Percentiles rank a stretch among this genome's conserved stretches.
These are phyloP conservation scores for Drosophila navojoa DNA, from an alignment of 1,140 invertebrate species.

Conservation along the genomic window DNA sequence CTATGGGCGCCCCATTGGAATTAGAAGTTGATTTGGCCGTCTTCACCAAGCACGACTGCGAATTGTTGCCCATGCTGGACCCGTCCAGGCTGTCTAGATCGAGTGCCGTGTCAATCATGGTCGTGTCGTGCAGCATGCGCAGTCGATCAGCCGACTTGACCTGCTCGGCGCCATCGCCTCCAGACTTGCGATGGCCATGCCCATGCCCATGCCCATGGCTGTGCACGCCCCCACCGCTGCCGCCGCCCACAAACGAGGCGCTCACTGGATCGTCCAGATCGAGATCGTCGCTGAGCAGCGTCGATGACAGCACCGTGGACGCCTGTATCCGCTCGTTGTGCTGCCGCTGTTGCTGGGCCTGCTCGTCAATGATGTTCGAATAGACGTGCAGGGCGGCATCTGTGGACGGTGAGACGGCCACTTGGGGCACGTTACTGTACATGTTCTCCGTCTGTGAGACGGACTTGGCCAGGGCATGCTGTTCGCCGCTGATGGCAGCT, in stretches of 20 bases:
- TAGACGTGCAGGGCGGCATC: conserved; percentile 76
- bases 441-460: conserved; percentile 76
- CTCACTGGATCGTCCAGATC: conserved; percentile 82
- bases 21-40: conserved; percentile 46
- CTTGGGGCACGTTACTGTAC: conserved; percentile 78
- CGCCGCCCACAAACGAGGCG: conserved; percentile 70
- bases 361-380: conserved; percentile 81
- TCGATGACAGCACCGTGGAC: conserved; percentile 66
- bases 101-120: conserved; percentile 93
- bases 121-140: conserved; percentile 90
- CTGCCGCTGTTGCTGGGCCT: conserved; percentile 30
- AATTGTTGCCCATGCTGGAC: conserved; percentile 81
- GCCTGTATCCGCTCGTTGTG: conserved; percentile 44
- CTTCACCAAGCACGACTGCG: conserved; percentile 81
- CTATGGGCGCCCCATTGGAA: conserved; percentile 49
- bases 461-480: conserved; percentile 51
- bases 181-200: conserved; percentile 46
- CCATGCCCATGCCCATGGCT: conserved; percentile 14
- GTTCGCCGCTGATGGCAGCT: conserved; percentile 55
- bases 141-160: conserved; percentile 86
- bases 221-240: conserved; percentile 1
- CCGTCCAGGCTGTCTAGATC: conserved; percentile 91
- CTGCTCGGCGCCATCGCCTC: conserved; percentile 65
- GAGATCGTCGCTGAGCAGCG: conserved; percentile 78
- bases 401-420: conserved; percentile 16